Conservation (phyloP, 2,797 vertebrate genomes). For the Cheirogaleus major region DNA sequence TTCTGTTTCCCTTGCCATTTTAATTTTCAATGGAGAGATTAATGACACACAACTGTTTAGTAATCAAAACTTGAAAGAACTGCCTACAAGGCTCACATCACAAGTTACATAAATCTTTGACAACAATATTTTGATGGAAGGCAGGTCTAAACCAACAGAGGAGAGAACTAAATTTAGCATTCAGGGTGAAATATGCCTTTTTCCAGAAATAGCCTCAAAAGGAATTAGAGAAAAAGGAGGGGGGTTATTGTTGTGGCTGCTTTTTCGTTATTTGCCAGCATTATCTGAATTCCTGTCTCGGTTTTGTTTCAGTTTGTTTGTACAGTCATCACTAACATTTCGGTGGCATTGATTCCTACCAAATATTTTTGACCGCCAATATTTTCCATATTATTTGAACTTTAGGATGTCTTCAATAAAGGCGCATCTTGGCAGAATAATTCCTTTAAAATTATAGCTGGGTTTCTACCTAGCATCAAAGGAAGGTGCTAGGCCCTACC, state of each 20-base stretch:
- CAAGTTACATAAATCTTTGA: constrained; percentile 38
- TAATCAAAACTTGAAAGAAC: constrained; percentile 61
- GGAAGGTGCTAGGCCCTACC: neutral
- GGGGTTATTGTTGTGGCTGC: neutral
- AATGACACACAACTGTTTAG: constrained; percentile 61
- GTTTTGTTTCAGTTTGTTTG: constrained; percentile 17
- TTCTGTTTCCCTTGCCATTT: neutral
- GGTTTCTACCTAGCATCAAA: neutral
- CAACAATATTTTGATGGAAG: constrained; percentile 52
- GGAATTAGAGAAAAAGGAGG: neutral
- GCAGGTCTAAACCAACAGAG: constrained; percentile 25
- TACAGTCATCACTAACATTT: neutral
- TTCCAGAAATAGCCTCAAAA: constrained; percentile 44
- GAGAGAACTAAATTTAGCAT: constrained; percentile 27
- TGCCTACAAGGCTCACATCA: constrained; percentile 33
- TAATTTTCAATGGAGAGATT: constrained; percentile 53
- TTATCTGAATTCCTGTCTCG: neutral
- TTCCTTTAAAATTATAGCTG: neutral
- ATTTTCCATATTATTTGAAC: neutral
- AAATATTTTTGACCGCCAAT: neutral
- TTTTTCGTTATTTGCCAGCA: constrained; percentile 28
- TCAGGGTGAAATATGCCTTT: constrained; percentile 30
- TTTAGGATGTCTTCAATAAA: neutral
- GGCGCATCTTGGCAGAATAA: neutral
- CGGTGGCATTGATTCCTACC: neutral